Evolutionary conservation across 1,140 invertebrate species (phyloP).

Genomic region (Drosophila sulfurigaster): DNA sequence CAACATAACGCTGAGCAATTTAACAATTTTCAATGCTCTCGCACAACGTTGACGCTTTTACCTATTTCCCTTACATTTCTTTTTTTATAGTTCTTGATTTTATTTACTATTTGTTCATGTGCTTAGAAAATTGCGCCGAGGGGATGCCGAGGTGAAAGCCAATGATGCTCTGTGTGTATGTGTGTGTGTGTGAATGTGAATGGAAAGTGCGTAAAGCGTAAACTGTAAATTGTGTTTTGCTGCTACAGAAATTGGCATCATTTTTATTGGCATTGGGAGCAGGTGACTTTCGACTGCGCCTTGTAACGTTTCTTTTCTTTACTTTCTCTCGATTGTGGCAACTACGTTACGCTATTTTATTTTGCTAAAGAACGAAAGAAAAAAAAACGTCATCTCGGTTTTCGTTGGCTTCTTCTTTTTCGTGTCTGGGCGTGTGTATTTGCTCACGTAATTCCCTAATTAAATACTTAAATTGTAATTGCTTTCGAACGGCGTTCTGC

Average conservation of each 20-base stretch:
- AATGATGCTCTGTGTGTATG: constrained; percentile 2
- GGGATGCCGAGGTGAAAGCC: constrained; percentile 7
- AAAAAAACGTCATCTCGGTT: too few relatives aligned
- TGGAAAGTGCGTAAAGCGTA: constrained; percentile 67
- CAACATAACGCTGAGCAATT: constrained; percentile 57
- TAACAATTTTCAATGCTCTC: constrained; percentile 34
- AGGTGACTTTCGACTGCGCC: constrained; percentile 7
- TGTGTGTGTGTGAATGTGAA: constrained; percentile 13
- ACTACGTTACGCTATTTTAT: constrained; percentile 70
- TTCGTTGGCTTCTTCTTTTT: constrained; percentile 1
- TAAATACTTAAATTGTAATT: constrained; percentile 84
- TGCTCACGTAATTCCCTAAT: constrained; percentile 83
- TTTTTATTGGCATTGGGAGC: constrained; percentile 73
- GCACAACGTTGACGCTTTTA: constrained; percentile 26
- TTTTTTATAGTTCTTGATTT: constrained; percentile 71
- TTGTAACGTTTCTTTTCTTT: not conserved
- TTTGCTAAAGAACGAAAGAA: constrained; percentile 12
- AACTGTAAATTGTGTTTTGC: constrained; percentile 77
- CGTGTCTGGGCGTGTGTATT: constrained; percentile 57
- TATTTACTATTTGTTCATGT: constrained; percentile 74
- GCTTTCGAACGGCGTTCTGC: constrained; percentile 63
- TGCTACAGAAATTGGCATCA: constrained; percentile 74
- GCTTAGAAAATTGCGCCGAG: constrained; percentile 16
- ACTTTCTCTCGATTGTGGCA: constrained; percentile 54
- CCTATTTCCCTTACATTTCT: too few relatives aligned